These are phyloP conservation scores for Cavia aperea DNA, from an alignment of 2,113 vertebrate species.

Conservation along the genomic window DNA sequence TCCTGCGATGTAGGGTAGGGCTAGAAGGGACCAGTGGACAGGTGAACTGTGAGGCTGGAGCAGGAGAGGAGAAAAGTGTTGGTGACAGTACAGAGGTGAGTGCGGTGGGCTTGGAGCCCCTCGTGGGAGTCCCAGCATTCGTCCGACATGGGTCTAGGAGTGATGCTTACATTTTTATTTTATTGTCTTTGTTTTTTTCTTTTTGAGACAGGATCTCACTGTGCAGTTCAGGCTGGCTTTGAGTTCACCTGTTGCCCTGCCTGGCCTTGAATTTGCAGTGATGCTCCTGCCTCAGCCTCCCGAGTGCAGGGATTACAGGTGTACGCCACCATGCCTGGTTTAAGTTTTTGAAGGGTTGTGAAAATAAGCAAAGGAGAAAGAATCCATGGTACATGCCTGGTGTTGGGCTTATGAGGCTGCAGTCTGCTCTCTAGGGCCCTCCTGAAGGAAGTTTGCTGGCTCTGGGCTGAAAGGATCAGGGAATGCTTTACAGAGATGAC, in stretches of 20 bases:
- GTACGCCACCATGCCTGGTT: no score
- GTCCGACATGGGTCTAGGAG: not conserved
- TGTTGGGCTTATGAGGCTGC: not conserved
- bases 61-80: no score
- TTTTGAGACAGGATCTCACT: no score
- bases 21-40: not conserved
- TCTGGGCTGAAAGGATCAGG: not conserved
- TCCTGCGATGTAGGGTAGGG: no score
- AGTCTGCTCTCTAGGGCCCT: not conserved
- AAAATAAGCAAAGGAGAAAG: not conserved
- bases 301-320: no score
- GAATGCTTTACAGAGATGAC: not conserved
- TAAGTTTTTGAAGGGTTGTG: not conserved
- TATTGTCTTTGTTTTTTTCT: no score
- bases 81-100: not conserved
- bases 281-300: no score
- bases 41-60: rapidly evolving
- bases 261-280: no score
- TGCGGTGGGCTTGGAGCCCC: not conserved
- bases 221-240: no score
- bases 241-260: no score
- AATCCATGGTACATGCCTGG: not conserved
- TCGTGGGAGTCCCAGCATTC: rapidly evolving
- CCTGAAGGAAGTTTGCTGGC: not conserved
- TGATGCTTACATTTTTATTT: not conserved